phyloP scores from a whole-genome alignment of 2,113 vertebrate genomes.

The Atherinomorus stipes region DNA sequence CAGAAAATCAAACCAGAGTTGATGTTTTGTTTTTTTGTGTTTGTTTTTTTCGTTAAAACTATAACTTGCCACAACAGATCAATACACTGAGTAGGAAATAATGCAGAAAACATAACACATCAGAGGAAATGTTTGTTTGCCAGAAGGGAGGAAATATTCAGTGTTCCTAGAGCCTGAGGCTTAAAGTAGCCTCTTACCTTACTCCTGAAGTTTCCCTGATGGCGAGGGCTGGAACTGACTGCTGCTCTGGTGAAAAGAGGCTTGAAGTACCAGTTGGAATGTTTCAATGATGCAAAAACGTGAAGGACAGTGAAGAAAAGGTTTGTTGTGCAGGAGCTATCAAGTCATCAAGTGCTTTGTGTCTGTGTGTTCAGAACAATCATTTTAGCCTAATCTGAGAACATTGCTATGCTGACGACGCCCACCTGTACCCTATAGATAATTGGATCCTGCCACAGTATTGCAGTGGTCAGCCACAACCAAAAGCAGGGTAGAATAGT shows the following conservation, averaged over 20 bases:
- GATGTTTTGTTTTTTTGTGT: too few species aligned
- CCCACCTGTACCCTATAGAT: slow-evolving; percentile 3
- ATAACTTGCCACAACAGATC: neutral
- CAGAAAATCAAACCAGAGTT: neutral
- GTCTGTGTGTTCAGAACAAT: neutral
- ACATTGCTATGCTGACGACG: neutral
- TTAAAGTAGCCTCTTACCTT: neutral
- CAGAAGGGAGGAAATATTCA: neutral
- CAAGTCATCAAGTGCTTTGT: neutral
- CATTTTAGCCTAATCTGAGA: neutral
- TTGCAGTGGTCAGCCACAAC: neutral
- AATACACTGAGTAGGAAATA: neutral
- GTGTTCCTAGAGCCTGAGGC: slow-evolving; percentile 1
- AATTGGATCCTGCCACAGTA: neutral
- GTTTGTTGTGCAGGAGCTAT: slow-evolving; percentile 1
- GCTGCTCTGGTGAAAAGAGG: slow-evolving; percentile 11
- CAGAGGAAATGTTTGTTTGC: slow-evolving; percentile 30
- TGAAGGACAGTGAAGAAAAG: neutral
- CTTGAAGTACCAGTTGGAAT: neutral
- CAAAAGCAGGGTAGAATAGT: neutral
- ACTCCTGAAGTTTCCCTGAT: slow-evolving; percentile 13
- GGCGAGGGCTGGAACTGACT: neutral
- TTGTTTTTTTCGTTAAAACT: neutral
- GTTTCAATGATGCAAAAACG: neutral
- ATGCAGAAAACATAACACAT: neutral